phyloP scores from a whole-genome alignment of 2,113 vertebrate species.

The Entosphenus tridentatus region DNA sequence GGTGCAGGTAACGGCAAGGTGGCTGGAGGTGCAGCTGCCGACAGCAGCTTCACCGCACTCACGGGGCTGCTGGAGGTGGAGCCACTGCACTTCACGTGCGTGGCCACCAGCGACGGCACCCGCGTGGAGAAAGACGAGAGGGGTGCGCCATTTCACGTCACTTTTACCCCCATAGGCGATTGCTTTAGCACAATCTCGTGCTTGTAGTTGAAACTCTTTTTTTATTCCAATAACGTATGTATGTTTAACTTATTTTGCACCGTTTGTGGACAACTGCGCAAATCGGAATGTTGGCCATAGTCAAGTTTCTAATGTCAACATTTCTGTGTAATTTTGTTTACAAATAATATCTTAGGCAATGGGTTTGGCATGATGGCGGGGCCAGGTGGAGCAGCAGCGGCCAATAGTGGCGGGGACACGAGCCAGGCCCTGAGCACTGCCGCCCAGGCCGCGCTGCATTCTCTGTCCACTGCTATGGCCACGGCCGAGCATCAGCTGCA shows the following conservation, averaged over 20 bases:
- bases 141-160: slow-evolving; percentile 47
- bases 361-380: slow-evolving; percentile 5
- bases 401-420: not conserved
- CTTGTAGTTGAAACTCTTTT: no score
- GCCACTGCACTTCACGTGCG: slow-evolving; percentile 87
- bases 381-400: slow-evolving; percentile 1
- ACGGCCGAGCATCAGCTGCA: slow-evolving; percentile 98
- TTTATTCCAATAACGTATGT: no score
- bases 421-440: slow-evolving; percentile 61
- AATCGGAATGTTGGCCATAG: no score
- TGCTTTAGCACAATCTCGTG: no score
- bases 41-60: slow-evolving; percentile 90
- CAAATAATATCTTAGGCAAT: not conserved
- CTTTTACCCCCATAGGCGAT: not conserved
- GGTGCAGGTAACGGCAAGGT: slow-evolving; percentile 69
- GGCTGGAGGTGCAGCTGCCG: slow-evolving; percentile 66
- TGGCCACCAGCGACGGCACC: slow-evolving; percentile 95
- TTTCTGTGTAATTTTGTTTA: no score
- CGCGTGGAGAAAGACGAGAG: slow-evolving; percentile 96
- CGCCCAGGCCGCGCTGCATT: slow-evolving; percentile 96
- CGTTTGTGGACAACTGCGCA: no score
- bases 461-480: slow-evolving; percentile 96
- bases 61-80: slow-evolving; percentile 93
- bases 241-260: no score
- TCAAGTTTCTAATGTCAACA: no score